These are phyloP conservation scores for Ormyrus nitidulus DNA, from an alignment of 2,888 invertebrate species.

Conservation along the genomic window DNA sequence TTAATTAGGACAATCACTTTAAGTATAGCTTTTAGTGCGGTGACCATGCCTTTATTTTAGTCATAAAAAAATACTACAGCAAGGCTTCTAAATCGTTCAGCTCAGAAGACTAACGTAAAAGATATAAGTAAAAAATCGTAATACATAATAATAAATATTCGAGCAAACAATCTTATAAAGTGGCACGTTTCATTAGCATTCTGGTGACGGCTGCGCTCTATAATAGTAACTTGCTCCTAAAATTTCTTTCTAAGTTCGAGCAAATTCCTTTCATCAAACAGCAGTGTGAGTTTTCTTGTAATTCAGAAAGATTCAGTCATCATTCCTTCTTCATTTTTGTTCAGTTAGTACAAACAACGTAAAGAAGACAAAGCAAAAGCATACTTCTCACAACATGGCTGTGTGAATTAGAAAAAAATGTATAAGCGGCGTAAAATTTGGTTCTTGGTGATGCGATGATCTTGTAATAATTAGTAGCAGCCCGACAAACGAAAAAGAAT, in stretches of 20 bases:
- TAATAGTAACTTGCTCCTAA: conserved; percentile 16
- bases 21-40: conserved; percentile 40
- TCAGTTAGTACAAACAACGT: conserved; percentile 61
- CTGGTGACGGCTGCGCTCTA: conserved; percentile 16
- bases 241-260: conserved; percentile 38
- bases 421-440: conserved; percentile 54
- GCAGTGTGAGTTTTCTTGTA: conserved; percentile 11
- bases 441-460: conserved; percentile 46
- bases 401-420: conserved; percentile 64
- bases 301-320: background rate
- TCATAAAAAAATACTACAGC: conserved; percentile 41
- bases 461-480: conserved; percentile 53
- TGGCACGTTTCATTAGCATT: conserved; percentile 22
- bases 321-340: conserved; percentile 3
- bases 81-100: conserved; percentile 31
- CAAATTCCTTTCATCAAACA: conserved; percentile 31
- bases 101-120: conserved; percentile 39
- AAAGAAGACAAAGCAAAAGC: conserved; percentile 71
- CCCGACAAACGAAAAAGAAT: conserved; percentile 52
- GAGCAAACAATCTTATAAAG: conserved; percentile 39
- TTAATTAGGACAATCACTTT: conserved; percentile 39
- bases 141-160: conserved; percentile 28
- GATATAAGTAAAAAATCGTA: conserved; percentile 42
- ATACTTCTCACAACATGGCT: conserved; percentile 76
- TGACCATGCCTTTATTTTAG: conserved; percentile 50